Evolutionary conservation across 2,888 invertebrate genomes (phyloP).

Genomic region (Mythimna vitellina): DNA sequence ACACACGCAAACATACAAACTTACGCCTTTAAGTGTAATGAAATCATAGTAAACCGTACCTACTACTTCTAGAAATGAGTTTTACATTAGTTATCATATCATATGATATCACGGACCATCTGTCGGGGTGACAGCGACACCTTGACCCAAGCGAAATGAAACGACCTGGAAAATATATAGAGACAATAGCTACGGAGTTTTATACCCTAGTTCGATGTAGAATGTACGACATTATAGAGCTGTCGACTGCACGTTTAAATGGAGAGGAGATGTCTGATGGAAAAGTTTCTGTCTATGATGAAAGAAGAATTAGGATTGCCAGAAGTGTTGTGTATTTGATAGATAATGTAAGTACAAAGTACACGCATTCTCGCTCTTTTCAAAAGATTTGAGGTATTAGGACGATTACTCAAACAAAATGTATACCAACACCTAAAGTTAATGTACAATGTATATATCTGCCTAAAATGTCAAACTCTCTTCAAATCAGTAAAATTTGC

Average conservation of each 20-base stretch:
- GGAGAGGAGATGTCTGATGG: not conserved
- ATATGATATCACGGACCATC: slow-evolving; percentile 33
- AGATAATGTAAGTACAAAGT: not conserved
- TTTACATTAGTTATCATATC: slow-evolving; percentile 18
- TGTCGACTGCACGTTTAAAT: not conserved
- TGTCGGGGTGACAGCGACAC: slow-evolving; percentile 29
- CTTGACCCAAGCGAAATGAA: slow-evolving; percentile 42
- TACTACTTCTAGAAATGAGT: slow-evolving; percentile 15
- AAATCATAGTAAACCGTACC: not conserved
- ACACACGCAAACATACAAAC: too few species aligned
- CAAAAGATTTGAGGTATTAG: not conserved
- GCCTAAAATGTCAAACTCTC: too few species aligned
- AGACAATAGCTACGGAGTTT: slow-evolving; percentile 24
- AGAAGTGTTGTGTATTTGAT: not conserved
- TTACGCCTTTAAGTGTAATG: too few species aligned
- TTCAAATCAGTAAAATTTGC: not conserved
- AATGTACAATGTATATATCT: too few species aligned
- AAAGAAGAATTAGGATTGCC: not conserved
- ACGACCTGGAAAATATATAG: slow-evolving; percentile 42
- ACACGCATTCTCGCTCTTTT: not conserved
- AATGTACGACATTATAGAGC: slow-evolving; percentile 18
- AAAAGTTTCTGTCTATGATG: not conserved
- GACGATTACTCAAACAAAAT: not conserved
- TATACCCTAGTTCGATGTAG: slow-evolving; percentile 1
- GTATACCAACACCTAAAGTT: not conserved